Conservation (phyloP, 2,888 invertebrate genomes). For the Ornithoptera priamus region DNA sequence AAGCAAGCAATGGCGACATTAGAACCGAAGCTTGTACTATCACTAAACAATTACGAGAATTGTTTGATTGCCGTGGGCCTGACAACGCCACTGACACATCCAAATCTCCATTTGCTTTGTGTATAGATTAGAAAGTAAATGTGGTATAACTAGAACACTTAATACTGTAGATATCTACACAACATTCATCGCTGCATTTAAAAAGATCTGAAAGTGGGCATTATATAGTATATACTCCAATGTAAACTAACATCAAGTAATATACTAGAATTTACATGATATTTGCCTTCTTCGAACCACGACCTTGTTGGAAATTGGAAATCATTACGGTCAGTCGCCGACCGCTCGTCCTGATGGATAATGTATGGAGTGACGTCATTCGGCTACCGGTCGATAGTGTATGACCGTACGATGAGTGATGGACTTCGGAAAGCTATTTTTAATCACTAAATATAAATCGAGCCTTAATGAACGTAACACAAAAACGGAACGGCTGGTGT, state of each 20-base stretch:
- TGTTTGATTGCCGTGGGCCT: conserved; percentile 16
- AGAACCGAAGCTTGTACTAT: conserved; percentile 14
- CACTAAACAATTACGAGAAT: conserved; percentile 24
- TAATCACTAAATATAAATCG: conserved; percentile 10
- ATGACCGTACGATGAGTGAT: conserved; percentile 7
- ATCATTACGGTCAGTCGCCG: conserved; percentile 60
- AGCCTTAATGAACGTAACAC: conserved; percentile 4
- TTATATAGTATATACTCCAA: no score
- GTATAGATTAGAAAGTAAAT: not conserved
- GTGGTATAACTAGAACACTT: no score
- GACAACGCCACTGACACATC: not conserved
- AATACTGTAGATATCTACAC: no score
- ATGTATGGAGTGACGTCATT: conserved; percentile 60
- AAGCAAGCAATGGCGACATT: conserved; percentile 4
- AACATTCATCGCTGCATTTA: no score
- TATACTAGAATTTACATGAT: no score
- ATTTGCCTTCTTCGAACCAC: no score
- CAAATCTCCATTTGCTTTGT: conserved; percentile 3
- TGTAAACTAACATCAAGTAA: no score
- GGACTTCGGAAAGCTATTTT: conserved; percentile 4
- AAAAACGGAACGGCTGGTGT: conserved; percentile 2
- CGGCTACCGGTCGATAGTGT: conserved; percentile 17
- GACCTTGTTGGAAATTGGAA: not conserved
- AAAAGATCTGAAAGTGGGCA: no score
- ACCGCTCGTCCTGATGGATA: conserved; percentile 59